These are phyloP conservation scores for Telmatherina bonti DNA, from an alignment of 2,797 vertebrate species.

Conservation along the genomic window DNA sequence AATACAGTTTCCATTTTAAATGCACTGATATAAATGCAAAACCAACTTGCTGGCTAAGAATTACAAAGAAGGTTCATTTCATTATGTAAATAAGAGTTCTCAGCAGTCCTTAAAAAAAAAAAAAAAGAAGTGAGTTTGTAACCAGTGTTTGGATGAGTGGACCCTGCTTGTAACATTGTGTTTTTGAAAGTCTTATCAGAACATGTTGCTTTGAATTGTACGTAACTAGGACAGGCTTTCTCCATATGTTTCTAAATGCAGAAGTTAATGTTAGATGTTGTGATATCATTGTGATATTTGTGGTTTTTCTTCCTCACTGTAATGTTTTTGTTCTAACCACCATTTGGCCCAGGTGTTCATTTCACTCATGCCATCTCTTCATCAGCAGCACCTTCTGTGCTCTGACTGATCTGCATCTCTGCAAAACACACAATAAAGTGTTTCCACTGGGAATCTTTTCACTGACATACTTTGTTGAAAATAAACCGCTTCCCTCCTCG, in stretches of 20 bases:
- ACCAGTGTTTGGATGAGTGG: conserved; percentile 36
- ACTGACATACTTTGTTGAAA: conserved; percentile 39
- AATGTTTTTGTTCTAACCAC: conserved; percentile 31
- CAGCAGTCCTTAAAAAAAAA: conserved; percentile 24
- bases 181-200: conserved; percentile 18
- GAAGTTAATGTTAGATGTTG: conserved; percentile 36
- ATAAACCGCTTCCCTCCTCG: conserved; percentile 50
- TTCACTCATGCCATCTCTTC: conserved; percentile 33
- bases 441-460: conserved; percentile 43
- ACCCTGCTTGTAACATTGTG: conserved; percentile 25
- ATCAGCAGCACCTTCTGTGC: conserved; percentile 15
- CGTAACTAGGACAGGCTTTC: conserved; percentile 29
- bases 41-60: conserved; percentile 59
- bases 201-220: conserved; percentile 47
- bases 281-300: conserved; percentile 33
- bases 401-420: conserved; percentile 34
- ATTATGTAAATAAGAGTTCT: conserved; percentile 56
- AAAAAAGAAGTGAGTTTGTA: conserved; percentile 29
- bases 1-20: conserved; percentile 74
- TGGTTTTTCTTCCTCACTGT: conserved; percentile 29
- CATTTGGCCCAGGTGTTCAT: conserved; percentile 26
- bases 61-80: conserved; percentile 51
- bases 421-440: conserved; percentile 23
- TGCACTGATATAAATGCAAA: conserved; percentile 60
- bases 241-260: conserved; percentile 36